Percentiles rank a stretch among this genome's conserved stretches.
Conservation (phyloP, 2,113 vertebrate genomes). For the Prionailurus viverrinus region DNA sequence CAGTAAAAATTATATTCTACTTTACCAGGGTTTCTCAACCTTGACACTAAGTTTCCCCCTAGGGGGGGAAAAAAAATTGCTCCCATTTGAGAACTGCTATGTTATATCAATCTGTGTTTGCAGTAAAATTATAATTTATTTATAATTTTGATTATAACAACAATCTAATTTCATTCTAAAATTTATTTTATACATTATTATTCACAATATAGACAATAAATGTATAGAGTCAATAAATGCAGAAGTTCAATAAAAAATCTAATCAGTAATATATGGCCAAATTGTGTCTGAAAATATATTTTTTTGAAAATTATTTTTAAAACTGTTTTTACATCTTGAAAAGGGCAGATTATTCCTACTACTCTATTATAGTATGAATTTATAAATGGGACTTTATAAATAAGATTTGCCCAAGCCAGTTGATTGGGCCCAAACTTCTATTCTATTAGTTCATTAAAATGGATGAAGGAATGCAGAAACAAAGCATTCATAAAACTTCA, state of each 20-base stretch:
- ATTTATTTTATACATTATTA: not conserved
- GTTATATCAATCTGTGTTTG: not conserved
- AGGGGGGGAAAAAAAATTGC: not conserved
- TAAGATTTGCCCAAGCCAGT: not conserved
- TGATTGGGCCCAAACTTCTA: not conserved
- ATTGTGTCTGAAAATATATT: not conserved
- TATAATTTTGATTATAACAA: not conserved
- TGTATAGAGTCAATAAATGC: not conserved
- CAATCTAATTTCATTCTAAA: not conserved
- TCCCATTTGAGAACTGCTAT: not conserved
- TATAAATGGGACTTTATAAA: not conserved
- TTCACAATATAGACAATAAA: not conserved
- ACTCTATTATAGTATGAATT: not conserved
- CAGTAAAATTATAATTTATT: not conserved
- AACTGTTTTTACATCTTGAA: not conserved
- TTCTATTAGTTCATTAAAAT: not conserved
- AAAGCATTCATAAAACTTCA: not conserved
- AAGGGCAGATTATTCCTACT: not conserved
- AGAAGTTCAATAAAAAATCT: not conserved
- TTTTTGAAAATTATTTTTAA: not conserved
- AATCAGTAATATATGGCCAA: not conserved
- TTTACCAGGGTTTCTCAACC: not conserved
- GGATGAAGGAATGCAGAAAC: not conserved
- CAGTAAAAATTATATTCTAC: not conserved
- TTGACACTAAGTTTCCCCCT: not conserved